Evolutionary conservation across 2,888 invertebrate genomes (phyloP).

Genomic region (Apamea epomidion): DNA sequence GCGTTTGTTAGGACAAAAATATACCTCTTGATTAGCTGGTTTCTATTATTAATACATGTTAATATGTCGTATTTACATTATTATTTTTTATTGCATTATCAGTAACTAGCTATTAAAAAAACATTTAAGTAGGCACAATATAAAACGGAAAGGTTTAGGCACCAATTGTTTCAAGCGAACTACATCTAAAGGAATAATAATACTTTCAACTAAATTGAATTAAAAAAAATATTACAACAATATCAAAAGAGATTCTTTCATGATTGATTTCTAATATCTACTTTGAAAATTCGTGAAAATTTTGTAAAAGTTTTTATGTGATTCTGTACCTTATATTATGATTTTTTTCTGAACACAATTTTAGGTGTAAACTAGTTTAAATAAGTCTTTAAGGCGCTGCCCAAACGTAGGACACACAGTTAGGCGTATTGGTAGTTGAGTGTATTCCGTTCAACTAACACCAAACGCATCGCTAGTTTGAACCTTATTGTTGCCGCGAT

Average conservation of each 20-base stretch:
- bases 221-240: conserved; percentile 61
- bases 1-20: conserved; percentile 44
- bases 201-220: conserved; percentile 65
- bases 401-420: neutral
- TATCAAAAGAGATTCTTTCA: conserved; percentile 66
- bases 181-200: conserved; percentile 74
- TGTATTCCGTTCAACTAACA: neutral
- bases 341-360: conserved; percentile 41
- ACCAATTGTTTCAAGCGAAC: conserved; percentile 83
- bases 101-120: conserved; percentile 60
- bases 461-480: neutral
- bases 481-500: neutral
- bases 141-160: conserved; percentile 80
- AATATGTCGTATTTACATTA: conserved; percentile 68
- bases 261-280: conserved; percentile 61
- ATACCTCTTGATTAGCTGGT: conserved; percentile 43
- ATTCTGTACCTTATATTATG: conserved; percentile 70
- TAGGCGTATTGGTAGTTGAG: neutral
- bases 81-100: conserved; percentile 64
- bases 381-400: neutral
- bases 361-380: conserved; percentile 25
- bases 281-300: conserved; percentile 64
- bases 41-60: conserved; percentile 35
- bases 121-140: conserved; percentile 60
- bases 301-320: conserved; percentile 50